Conservation (phyloP, 2,113 vertebrate genomes). For the Notechis scutatus region DNA sequence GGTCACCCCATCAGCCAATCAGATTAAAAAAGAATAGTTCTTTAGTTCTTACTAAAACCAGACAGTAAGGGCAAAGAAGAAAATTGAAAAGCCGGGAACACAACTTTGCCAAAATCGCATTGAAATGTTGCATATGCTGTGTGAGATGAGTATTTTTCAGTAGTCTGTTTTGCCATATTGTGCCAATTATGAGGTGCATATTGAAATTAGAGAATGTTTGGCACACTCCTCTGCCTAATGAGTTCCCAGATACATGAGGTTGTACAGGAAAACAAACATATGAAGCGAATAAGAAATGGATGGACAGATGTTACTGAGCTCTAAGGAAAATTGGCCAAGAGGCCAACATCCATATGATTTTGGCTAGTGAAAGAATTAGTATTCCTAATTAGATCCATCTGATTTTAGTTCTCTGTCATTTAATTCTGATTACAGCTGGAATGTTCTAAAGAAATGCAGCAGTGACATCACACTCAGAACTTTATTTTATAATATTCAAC, state of each 20-base stretch:
- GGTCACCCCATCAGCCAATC: background rate
- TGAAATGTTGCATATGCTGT: background rate
- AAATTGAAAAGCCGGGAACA: background rate
- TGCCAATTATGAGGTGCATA: background rate
- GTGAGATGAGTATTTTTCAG: background rate
- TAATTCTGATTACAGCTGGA: background rate
- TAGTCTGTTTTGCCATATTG: background rate
- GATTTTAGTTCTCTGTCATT: background rate
- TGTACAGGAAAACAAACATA: background rate
- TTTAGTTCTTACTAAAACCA: too few species aligned
- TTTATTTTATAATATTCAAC: background rate
- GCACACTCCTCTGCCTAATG: background rate
- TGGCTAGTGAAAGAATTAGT: background rate
- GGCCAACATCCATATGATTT: background rate
- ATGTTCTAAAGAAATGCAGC: background rate
- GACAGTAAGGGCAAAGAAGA: background rate
- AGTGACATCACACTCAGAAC: background rate
- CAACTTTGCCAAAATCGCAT: background rate
- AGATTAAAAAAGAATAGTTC: background rate
- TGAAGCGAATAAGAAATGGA: background rate
- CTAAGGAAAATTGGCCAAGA: background rate
- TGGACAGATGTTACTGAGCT: background rate
- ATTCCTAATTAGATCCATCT: background rate
- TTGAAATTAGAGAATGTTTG: background rate
- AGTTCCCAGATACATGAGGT: background rate